A percentile compares a stretch with the other conserved stretches of the same genome.
Conservation (phyloP, 2,113 vertebrate species). For the Corythaixoides concolor region DNA sequence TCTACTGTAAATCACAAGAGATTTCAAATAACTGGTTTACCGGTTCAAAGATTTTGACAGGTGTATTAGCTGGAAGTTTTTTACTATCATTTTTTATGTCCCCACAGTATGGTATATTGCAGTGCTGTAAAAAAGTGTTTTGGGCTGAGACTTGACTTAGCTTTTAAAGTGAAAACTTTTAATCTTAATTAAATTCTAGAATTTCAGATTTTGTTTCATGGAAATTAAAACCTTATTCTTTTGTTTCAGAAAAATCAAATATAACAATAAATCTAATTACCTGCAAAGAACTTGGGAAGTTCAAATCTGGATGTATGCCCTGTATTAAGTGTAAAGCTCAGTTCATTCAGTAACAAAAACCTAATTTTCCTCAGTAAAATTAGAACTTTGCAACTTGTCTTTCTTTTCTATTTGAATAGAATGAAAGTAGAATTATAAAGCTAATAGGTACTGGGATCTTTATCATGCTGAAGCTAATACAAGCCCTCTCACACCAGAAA, state of each 20-base stretch:
- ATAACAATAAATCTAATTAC: not conserved
- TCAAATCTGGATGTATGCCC: not conserved
- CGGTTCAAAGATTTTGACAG: not conserved
- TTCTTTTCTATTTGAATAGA: not conserved
- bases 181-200: not conserved
- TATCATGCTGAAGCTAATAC: not conserved
- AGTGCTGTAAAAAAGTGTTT: not conserved
- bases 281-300: not conserved
- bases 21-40: not conserved
- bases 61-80: not conserved
- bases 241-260: not conserved
- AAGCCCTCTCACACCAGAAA: not conserved
- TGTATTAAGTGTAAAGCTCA: not conserved
- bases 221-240: not conserved
- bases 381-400: not conserved
- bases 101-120: rapidly evolving
- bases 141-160: not conserved
- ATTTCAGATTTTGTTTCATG: not conserved
- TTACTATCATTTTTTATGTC: not conserved
- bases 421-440: not conserved
- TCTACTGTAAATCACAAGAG: not conserved
- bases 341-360: not conserved
- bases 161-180: not conserved
- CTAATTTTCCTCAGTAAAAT: not conserved
- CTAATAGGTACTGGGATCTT: not conserved